phyloP scores from a whole-genome alignment of 2,797 vertebrate species.

The Liparis tanakae region DNA sequence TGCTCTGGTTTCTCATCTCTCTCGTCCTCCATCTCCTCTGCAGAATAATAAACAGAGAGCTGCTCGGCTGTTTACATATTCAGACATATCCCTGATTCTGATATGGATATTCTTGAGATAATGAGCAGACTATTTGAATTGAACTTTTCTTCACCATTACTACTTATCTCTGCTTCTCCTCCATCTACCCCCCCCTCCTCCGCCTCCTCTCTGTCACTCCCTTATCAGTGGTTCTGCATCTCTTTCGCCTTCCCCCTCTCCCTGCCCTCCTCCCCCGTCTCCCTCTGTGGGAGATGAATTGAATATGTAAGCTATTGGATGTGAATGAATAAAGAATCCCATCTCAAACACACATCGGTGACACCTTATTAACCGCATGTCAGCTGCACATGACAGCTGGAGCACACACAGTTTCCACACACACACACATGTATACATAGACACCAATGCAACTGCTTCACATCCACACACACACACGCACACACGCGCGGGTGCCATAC shows the following conservation, averaged over 20 bases:
- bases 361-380: conserved; percentile 84
- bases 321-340: conserved; percentile 81
- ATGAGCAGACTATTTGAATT: conserved; percentile 77
- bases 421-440: conserved; percentile 30
- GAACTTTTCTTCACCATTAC: conserved; percentile 57
- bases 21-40: conserved; percentile 61
- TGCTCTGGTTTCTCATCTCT: conserved; percentile 68
- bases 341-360: conserved; percentile 81
- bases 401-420: conserved; percentile 45
- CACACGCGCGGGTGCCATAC: background rate
- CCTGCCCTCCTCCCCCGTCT: conserved; percentile 20
- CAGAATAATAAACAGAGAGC: conserved; percentile 74
- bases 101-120: conserved; percentile 75
- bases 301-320: conserved; percentile 80
- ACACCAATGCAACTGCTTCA: conserved; percentile 31
- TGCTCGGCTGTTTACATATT: conserved; percentile 78
- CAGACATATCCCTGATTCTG: conserved; percentile 71
- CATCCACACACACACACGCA: conserved; percentile 1
- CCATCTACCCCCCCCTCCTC: conserved; percentile 26
- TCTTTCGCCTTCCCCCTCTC: conserved; percentile 39
- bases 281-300: conserved; percentile 72
- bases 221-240: conserved; percentile 3
- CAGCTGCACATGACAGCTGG: conserved; percentile 79
- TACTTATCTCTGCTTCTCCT: conserved; percentile 26
- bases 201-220: background rate